A percentile compares a stretch with the other conserved stretches of the same genome.
Conservation (phyloP, 37 sponge, comb jelly and placozoan species). For the Tethya wilhelma region DNA sequence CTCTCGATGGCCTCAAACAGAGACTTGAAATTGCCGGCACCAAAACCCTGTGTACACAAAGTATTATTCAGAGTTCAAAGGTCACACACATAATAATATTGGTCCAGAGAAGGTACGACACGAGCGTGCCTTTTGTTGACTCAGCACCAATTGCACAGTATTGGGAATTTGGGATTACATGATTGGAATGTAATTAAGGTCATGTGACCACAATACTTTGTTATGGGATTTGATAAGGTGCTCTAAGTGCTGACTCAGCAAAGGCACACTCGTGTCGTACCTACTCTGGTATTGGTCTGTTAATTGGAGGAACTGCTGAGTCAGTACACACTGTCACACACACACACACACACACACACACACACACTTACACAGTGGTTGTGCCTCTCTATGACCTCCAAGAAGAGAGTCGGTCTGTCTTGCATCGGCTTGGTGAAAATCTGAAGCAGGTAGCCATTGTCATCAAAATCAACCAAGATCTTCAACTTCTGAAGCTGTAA, state of each 20-base stretch:
- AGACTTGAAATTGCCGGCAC: constrained; percentile 99
- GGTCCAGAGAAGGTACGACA: not conserved
- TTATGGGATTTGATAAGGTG: no score
- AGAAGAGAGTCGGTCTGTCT: constrained; percentile 96
- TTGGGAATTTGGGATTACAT: not conserved
- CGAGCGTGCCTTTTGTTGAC: not conserved
- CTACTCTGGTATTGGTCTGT: not conserved
- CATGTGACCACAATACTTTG: no score
- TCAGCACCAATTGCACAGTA: not conserved
- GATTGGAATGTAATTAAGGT: no score
- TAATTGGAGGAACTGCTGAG: not conserved
- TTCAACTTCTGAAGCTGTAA: constrained; percentile 87
- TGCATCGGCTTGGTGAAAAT: constrained; percentile 98
- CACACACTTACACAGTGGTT: constrained; percentile 82
- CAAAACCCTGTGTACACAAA: constrained; percentile 87
- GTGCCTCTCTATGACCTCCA: constrained; percentile 95
- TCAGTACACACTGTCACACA: not conserved
- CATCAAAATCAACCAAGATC: constrained; percentile 98
- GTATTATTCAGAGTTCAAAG: not conserved
- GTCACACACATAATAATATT: no score
- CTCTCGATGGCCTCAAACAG: constrained; percentile 95
- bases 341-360: not conserved
- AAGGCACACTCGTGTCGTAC: no score
- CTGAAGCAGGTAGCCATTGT: constrained; percentile 97
- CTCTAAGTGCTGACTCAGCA: no score